Percentiles rank a stretch among this genome's conserved stretches.
phyloP scores from a whole-genome alignment of 2,113 vertebrate species.

The Todiramphus chloris region DNA sequence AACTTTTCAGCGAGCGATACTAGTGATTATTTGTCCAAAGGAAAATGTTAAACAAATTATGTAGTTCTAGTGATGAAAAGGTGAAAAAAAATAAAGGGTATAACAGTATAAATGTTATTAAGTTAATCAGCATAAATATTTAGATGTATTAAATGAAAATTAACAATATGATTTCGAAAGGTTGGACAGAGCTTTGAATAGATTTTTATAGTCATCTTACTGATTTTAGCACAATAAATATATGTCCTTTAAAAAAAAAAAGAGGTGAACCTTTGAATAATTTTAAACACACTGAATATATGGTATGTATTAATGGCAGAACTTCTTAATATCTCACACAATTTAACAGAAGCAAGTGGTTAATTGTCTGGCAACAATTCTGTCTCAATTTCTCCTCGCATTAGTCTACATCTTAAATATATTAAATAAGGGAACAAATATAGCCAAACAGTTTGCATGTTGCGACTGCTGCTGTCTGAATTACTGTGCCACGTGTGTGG shows the following conservation, averaged over 20 bases:
- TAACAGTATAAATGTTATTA: not conserved
- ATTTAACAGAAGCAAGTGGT: not conserved
- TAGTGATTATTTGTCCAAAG: not conserved
- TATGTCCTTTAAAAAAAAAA: not conserved
- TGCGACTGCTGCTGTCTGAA: not conserved
- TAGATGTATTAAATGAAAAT: not conserved
- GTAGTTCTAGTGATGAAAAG: not conserved
- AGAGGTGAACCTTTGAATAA: not conserved
- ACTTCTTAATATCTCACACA: not conserved
- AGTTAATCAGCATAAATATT: not conserved
- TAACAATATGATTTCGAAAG: not conserved
- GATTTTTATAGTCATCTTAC: not conserved
- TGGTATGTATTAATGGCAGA: not conserved
- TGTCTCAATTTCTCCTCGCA: not conserved
- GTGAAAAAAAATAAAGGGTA: rapidly evolving
- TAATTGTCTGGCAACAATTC: not conserved
- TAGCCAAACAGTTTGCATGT: not conserved
- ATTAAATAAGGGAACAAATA: not conserved
- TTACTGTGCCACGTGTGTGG: not conserved
- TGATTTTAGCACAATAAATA: not conserved
- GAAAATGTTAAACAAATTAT: not conserved
- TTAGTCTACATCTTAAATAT: not conserved
- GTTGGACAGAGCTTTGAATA: not conserved
- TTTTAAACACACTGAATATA: not conserved
- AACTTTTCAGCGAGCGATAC: not conserved